Conservation (phyloP, 2,888 invertebrate genomes). For the Polyploca ridens region DNA sequence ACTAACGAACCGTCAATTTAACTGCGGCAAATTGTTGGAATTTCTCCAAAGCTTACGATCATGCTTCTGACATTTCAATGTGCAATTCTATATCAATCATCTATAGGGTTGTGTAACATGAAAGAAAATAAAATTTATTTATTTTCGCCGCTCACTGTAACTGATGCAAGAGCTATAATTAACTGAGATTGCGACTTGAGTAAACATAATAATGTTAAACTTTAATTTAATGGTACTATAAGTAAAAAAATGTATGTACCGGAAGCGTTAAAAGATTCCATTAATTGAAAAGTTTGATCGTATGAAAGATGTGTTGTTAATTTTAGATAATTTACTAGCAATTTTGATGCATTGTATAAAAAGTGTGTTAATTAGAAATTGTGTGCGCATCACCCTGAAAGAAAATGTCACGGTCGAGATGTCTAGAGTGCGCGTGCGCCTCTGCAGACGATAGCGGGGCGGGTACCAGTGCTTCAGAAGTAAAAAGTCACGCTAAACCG, state of each 20-base stretch:
- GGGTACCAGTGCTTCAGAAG: conserved; percentile 44
- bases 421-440: conserved; percentile 50
- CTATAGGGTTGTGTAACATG: conserved; percentile 54
- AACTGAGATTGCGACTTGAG: conserved; percentile 2
- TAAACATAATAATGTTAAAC: not conserved
- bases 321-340: conserved; percentile 9
- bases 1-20: conserved; percentile 73
- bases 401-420: conserved; percentile 76
- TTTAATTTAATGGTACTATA: too few species aligned
- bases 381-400: conserved; percentile 65
- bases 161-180: not conserved
- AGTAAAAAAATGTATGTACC: not conserved
- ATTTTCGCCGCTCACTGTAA: too few species aligned
- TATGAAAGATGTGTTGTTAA: conserved; percentile 23
- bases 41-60: conserved; percentile 58
- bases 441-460: conserved; percentile 39
- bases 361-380: conserved; percentile 66
- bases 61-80: conserved; percentile 73
- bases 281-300: conserved; percentile 15
- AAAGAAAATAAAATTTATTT: conserved; percentile 13
- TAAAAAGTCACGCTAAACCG: conserved; percentile 52
- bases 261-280: conserved; percentile 10
- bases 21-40: conserved; percentile 73
- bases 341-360: conserved; percentile 34
- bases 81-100: conserved; percentile 51